A percentile compares a stretch with the other conserved stretches of the same genome.
Conservation (phyloP, 2,888 invertebrate genomes). For the Dicyrtomina minuta region DNA sequence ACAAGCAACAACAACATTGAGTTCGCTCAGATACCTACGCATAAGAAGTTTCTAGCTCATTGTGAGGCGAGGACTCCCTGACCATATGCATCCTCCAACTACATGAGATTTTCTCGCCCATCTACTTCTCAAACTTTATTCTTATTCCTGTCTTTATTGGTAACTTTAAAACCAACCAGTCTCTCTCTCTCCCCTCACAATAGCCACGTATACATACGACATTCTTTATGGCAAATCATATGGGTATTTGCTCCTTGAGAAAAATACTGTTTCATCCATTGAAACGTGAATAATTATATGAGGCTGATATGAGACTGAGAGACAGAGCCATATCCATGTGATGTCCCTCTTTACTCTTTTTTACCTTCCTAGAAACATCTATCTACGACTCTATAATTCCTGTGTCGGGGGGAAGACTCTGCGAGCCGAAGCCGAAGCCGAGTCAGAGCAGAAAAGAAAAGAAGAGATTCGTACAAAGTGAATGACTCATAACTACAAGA, state of each 20-base stretch:
- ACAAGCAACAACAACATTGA: conserved; percentile 27
- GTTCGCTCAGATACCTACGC: conserved; percentile 20
- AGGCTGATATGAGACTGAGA: background rate
- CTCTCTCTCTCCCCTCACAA: too few species aligned
- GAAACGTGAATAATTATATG: background rate
- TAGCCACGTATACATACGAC: background rate
- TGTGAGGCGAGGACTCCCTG: background rate
- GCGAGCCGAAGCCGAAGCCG: too few species aligned
- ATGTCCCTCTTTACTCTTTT: background rate
- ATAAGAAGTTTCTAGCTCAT: conserved; percentile 12
- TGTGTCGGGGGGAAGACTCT: background rate
- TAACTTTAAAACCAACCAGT: conserved; percentile 3
- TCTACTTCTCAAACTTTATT: conserved; percentile 8
- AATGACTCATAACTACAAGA: background rate
- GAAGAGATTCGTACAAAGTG: background rate
- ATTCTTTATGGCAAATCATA: background rate
- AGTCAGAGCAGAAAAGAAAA: background rate
- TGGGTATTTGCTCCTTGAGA: conserved; percentile 2
- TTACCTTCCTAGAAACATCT: background rate
- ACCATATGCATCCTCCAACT: background rate
- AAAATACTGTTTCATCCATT: background rate
- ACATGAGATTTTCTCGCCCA: conserved; percentile 25
- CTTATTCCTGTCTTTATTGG: background rate
- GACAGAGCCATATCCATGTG: background rate
- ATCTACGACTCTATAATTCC: background rate